Base-by-base conservation (phyloP, 2,888 invertebrate species). In the Drosophila helvetica region DNA sequence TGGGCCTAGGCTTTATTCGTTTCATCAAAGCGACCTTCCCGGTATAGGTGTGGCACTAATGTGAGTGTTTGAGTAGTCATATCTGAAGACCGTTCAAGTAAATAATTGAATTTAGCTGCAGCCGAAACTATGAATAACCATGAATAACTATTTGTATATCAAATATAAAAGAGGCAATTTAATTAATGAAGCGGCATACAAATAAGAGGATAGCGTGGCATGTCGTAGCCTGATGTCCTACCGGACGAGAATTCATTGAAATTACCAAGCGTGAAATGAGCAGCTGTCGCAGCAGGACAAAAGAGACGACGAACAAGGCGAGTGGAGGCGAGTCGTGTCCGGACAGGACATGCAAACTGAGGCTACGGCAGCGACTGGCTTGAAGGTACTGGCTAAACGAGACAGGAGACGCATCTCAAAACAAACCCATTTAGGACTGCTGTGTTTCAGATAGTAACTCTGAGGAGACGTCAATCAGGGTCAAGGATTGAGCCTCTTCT, bases 241-340 rank as follows among this genome's bases (percentile, higher is more conserved):
- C 25, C 25, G 54, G 48, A 68, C 61, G 27, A 63, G 68, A 88
- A 88, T 84, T 84, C 89, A 85, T 85, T 89, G 89, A 89, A 89
- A 85, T 79, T 85, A 85, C 80, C 76, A 71, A 85, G 86, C 85
- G 88, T 85, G 85, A 85, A 85, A 85, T 85, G 89, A 85, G 86
- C 89, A 89, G 82, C 87, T 85, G 85, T 89, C 85, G 89, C 82
- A 75, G 69, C 64, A 76, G 75, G 69, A 77, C 78, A 87, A 88
- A 88, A 59, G 78, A 72, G 80, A 81, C 77, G 68, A 55, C 59
- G 62, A 78, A 76, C 65, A 76, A 66, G 47, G 51, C 42, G 50
- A 56, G 30, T 46, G 57, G 50, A 50, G 51, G 43, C 51, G 54
- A 50, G 64, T 63, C 50, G 19, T 27, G 58, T 43, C 50, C 62